phyloP scores from a whole-genome alignment of 2,113 vertebrate genomes.

The Hydropotes inermis region DNA sequence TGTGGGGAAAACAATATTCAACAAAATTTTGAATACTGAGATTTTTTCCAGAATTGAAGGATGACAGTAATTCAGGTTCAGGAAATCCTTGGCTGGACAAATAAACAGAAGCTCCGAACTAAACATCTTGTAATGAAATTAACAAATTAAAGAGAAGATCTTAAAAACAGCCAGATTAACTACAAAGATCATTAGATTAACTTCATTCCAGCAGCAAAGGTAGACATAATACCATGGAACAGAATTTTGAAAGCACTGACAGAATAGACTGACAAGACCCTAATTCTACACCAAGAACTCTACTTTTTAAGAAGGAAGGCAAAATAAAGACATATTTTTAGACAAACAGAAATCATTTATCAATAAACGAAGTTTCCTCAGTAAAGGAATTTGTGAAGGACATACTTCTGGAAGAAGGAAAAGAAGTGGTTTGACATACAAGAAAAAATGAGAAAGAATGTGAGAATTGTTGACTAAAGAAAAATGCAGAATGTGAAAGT shows the following conservation, averaged over 20 bases:
- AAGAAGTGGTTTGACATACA: background rate
- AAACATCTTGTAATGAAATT: background rate
- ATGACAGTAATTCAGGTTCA: background rate
- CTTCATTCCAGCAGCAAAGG: background rate
- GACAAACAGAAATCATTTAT: background rate
- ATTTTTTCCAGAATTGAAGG: background rate
- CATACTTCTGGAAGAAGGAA: background rate
- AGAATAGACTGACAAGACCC: background rate
- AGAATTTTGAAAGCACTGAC: background rate
- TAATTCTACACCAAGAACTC: background rate
- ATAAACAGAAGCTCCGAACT: background rate
- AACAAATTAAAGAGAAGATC: background rate
- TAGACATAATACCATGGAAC: background rate
- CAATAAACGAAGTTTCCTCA: background rate
- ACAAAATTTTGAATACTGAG: background rate
- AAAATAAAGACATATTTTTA: background rate
- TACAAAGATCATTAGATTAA: background rate
- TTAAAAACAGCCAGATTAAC: background rate
- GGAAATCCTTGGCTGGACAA: background rate
- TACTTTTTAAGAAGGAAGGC: background rate
- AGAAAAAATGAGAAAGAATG: background rate
- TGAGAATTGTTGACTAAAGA: background rate
- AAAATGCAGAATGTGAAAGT: background rate
- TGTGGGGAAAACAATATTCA: background rate
- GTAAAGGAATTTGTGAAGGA: background rate